Conservation (phyloP, 2,888 invertebrate species). For the Brachypterus glaber region DNA sequence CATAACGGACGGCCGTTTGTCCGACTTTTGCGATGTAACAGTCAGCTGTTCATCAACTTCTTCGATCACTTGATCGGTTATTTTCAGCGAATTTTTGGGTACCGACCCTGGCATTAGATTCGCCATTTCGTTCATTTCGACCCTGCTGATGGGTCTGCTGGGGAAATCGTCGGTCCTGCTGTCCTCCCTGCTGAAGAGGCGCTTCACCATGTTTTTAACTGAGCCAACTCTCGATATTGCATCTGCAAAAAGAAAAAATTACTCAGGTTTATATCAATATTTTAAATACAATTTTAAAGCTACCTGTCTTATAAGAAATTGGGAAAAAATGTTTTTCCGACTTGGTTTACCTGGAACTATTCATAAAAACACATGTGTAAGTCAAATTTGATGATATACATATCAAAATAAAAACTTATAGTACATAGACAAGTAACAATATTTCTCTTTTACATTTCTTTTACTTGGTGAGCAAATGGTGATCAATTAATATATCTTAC, state of each 20-base stretch:
- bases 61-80: constrained; percentile 63
- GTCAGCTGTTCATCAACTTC: constrained; percentile 76
- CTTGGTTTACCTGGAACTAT: constrained; percentile 30
- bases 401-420: no score
- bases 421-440: no score
- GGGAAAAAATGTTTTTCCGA: neutral
- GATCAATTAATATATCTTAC: no score
- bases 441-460: no score
- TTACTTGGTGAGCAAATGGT: no score
- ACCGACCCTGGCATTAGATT: constrained; percentile 17
- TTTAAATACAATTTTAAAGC: constrained; percentile 24
- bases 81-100: constrained; percentile 53
- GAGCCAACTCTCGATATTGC: constrained; percentile 63
- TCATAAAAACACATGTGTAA: no score
- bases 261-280: neutral
- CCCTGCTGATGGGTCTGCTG: constrained; percentile 20
- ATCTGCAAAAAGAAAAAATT: constrained; percentile 31
- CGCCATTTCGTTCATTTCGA: constrained; percentile 24
- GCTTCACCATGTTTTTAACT: constrained; percentile 66
- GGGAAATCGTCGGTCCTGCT: constrained; percentile 36
- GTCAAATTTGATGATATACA: no score
- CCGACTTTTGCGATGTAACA: constrained; percentile 59
- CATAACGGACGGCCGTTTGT: constrained; percentile 53
- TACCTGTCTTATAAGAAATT: constrained; percentile 19
- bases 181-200: constrained; percentile 69